phyloP scores from a whole-genome alignment of 2,113 vertebrate species.

The Mormoops blainvillei region DNA sequence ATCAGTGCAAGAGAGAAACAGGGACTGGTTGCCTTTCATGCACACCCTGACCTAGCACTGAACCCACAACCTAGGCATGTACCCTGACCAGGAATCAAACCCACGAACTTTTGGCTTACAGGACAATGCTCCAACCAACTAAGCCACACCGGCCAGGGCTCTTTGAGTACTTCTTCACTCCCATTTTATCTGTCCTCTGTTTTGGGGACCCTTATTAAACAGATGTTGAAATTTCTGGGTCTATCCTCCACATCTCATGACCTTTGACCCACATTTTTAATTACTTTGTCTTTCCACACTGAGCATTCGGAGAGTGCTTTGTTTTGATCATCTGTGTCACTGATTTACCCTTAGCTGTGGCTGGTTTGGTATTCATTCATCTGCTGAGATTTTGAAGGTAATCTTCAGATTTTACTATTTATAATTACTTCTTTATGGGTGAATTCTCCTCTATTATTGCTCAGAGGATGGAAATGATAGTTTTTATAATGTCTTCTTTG shows the following conservation, averaged over 20 bases:
- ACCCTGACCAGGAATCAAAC: too few relatives aligned
- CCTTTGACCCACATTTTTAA: background rate
- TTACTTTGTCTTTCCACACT: background rate
- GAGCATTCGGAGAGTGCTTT: background rate
- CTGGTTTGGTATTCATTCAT: background rate
- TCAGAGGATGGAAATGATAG: background rate
- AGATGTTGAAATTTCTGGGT: background rate
- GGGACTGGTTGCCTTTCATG: too few relatives aligned
- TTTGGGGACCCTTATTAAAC: background rate
- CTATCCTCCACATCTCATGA: background rate
- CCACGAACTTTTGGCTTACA: too few relatives aligned
- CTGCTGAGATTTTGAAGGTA: background rate
- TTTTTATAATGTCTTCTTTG: background rate
- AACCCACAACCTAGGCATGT: too few relatives aligned
- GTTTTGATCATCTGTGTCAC: background rate
- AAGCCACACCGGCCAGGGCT: too few relatives aligned
- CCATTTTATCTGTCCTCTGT: background rate
- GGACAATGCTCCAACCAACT: too few relatives aligned
- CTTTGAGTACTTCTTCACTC: background rate
- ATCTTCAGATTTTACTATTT: conserved; percentile 11
- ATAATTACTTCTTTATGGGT: background rate
- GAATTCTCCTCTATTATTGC: background rate
- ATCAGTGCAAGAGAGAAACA: too few relatives aligned
- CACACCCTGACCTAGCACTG: too few relatives aligned
- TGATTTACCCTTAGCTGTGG: background rate